Evolutionary conservation across 2,113 vertebrate genomes (phyloP), one percentile per base, ranked within the genome.

Genomic region (Syngnathus floridae): DNA sequence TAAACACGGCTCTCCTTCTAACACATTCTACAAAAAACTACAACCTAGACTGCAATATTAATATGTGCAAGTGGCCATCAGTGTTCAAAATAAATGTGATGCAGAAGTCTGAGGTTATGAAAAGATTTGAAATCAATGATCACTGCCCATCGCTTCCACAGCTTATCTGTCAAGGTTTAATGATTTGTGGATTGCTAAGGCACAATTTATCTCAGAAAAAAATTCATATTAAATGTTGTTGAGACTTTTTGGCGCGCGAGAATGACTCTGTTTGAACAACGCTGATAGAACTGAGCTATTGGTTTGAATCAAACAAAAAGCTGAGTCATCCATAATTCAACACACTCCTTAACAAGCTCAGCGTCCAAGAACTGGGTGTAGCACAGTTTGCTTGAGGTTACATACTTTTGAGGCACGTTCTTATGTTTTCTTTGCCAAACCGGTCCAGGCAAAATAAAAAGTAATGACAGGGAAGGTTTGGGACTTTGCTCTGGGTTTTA

Each of bases 261-360:
- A 52, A 16, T 74, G 69, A 46, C 43, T 35, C 16, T 69, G 60
- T 52, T 75, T 67, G 41, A 62, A 43, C 74, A 74, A 60, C 14
- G 54, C 70, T 79, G 81, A 81, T 75, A 57, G 70, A 74, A 77
- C n/a, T 38, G 64, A 54, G 64, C 59, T 70, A 66, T 67, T 46
- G 36, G 7, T 38, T 46, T 76, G 68, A 72, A 79, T 72, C 45
- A 77, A 72, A 81, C 67, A 81, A 77, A 78, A 77, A 75, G 38
- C 51, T 41, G 37, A 71, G 76, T 78, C 48, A 58, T 6, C 17
- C 22, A 73, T 72, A 78, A 71, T 74, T 74, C 57, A 67, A 22
- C 69, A 62, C 48, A 54, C 70, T 72, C 68, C 61, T 67, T 57
- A 21, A 43, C 56, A 54, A 61, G 36, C 38, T 61, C 31, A 5